Evolutionary conservation across 1,140 invertebrate genomes (phyloP).

Genomic region (Danaus plexippus): DNA sequence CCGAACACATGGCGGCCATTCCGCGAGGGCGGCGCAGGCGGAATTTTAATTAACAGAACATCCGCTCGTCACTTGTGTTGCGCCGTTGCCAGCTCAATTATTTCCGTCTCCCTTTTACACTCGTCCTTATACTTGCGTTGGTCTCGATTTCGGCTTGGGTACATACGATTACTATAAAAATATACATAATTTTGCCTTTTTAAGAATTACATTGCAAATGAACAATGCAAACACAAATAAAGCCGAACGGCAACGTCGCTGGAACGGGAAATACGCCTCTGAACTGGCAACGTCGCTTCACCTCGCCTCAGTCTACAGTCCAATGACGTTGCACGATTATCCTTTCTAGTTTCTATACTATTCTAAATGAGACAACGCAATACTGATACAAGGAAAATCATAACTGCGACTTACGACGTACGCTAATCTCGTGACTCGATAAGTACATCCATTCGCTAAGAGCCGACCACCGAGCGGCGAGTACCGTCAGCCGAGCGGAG

Average conservation of each 20-base stretch:
- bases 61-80: constrained; percentile 65
- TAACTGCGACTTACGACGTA: constrained; percentile 55
- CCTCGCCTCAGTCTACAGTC: constrained; percentile 51
- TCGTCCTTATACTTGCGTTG: constrained; percentile 10
- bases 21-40: constrained; percentile 70
- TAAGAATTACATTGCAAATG: constrained; percentile 15
- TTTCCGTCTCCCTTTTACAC: constrained; percentile 45
- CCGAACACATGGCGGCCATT: constrained; percentile 69
- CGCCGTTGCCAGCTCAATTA: constrained; percentile 56
- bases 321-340: constrained; percentile 67
- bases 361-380: constrained; percentile 66
- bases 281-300: constrained; percentile 61
- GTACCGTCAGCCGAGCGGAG: constrained; percentile 31
- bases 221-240: constrained; percentile 42
- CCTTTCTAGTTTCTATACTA: constrained; percentile 68
- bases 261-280: constrained; percentile 54
- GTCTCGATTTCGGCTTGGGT: background rate
- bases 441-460: constrained; percentile 42
- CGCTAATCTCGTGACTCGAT: constrained; percentile 52
- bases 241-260: constrained; percentile 46
- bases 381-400: constrained; percentile 67
- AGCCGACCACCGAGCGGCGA: constrained; percentile 6
- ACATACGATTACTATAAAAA: no score
- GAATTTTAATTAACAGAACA: constrained; percentile 73
- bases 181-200: no score